Evolutionary conservation across 2,888 invertebrate genomes (phyloP), one percentile per base, ranked within the genome.

Genomic region (Phortica magna): DNA sequence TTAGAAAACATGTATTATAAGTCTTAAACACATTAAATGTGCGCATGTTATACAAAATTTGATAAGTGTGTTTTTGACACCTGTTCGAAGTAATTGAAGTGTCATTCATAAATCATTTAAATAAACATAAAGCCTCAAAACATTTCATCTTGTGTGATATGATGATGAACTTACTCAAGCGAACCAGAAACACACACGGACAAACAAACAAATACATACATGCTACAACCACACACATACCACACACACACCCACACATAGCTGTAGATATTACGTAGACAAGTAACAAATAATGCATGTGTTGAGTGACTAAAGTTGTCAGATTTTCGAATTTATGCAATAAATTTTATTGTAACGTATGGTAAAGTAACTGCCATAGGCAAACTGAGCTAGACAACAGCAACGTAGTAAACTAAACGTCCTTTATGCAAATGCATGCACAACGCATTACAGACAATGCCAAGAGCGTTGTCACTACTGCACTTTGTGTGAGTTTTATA

Each of bases 351-450:
- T 43, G 74, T 48, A 78, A 74, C 74, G 76, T 74, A 79, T 79
- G 71, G 55, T 67, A 77, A 43, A 75, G 76, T 79, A 73, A 78
- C 48, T 76, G 77, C 74, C 57, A 59, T 71, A 73, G 72, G 85
- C 84, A 85, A 81, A 83, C 87, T 84, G 87, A 85, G 85, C 19
- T 7, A 7, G 22, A 61, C 61, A 19, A 9, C 14, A 2, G 48
- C 3, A 48, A 14, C 48, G 48, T 48, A 48, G 17, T 55, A 14
- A 55, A 55, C 55, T 55, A 22, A 19, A 22, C 22, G 10, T 61
- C 61, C 19, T 61, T 61, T 61, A 61, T 61, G 61, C 61, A 61
- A 61, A 61, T 61, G 22, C 22, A 17, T 61, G 22, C 59, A n/a
- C 17, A 61, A 19, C 17, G 17, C 7, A n/a, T 19, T 19, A 22